Conservation (phyloP, 2,888 invertebrate genomes). For the Drosophila ezoana region DNA sequence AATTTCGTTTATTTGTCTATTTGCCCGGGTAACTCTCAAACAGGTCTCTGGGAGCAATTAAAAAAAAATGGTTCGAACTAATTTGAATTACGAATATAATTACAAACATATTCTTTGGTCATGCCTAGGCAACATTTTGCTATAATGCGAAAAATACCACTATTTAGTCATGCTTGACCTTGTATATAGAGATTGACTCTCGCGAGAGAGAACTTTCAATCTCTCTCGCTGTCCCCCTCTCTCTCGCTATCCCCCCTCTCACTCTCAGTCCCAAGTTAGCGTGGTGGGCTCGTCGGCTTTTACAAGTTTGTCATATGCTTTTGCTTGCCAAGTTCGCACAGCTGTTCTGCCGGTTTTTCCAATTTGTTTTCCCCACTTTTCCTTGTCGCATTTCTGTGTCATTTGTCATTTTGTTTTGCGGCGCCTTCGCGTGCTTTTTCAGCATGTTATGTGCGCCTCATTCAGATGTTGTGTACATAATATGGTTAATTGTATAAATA, state of each 20-base stretch:
- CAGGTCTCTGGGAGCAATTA: conserved; percentile 36
- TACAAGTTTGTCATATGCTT: conserved; percentile 39
- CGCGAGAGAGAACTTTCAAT: conserved; percentile 4
- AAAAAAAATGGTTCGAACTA: conserved; percentile 2
- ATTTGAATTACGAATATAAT: background rate
- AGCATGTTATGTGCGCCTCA: conserved; percentile 7
- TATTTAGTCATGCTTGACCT: conserved; percentile 6
- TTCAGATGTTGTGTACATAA: conserved; percentile 14
- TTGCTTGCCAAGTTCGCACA: conserved; percentile 57
- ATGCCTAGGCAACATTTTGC: background rate
- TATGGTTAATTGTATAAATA: conserved; percentile 52
- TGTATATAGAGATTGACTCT: conserved; percentile 10
- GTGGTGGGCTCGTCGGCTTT: conserved; percentile 49
- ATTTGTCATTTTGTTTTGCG: conserved; percentile 48
- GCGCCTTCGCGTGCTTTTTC: conserved; percentile 50
- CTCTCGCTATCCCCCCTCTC: background rate
- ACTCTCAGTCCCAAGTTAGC: conserved; percentile 2
- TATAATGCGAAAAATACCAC: background rate
- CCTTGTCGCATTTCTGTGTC: conserved; percentile 43
- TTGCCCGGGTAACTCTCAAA: conserved; percentile 49
- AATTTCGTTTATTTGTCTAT: conserved; percentile 55
- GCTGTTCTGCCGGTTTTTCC: conserved; percentile 56
- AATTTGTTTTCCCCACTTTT: conserved; percentile 29
- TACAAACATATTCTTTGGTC: conserved; percentile 5
- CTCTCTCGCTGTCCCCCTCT: background rate